phyloP scores from a whole-genome alignment of 1,140 invertebrate species.

The Cydia pomonella region DNA sequence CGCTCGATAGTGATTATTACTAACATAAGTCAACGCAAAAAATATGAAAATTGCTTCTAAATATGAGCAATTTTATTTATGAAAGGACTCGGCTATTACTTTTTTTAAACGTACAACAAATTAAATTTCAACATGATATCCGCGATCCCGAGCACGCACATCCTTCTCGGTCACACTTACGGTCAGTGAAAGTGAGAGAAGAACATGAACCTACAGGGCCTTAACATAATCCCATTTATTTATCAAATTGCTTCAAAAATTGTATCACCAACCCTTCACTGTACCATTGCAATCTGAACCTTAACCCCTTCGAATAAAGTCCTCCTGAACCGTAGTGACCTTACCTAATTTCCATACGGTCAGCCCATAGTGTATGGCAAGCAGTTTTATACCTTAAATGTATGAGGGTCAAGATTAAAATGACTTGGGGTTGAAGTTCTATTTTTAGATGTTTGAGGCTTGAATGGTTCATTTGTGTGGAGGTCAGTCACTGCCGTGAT shows the following conservation, averaged over 20 bases:
- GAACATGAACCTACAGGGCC: no score
- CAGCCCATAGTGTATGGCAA: neutral
- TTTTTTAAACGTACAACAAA: no score
- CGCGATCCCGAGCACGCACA: no score
- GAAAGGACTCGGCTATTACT: no score
- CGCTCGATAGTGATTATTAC: no score
- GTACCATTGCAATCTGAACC: neutral
- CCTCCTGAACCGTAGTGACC: neutral
- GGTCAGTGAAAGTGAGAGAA: no score
- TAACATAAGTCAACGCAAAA: no score
- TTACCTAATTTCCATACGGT: slow-evolving; percentile 21
- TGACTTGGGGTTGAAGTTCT: neutral
- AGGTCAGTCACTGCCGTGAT: slow-evolving; percentile 7
- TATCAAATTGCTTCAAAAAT: neutral
- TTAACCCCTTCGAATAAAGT: neutral
- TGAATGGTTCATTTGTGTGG: slow-evolving; percentile 17
- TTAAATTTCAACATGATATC: neutral
- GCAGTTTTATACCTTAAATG: neutral
- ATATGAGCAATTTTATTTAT: no score
- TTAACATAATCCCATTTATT: slow-evolving; percentile 4
- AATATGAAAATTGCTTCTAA: no score
- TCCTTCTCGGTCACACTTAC: no score
- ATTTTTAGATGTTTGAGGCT: slow-evolving; percentile 2
- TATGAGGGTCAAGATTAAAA: neutral
- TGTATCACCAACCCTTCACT: neutral